Evolutionary conservation across 2,888 invertebrate species (phyloP), one percentile per base, ranked within the genome.

Genomic region (Acrobasis repandana): DNA sequence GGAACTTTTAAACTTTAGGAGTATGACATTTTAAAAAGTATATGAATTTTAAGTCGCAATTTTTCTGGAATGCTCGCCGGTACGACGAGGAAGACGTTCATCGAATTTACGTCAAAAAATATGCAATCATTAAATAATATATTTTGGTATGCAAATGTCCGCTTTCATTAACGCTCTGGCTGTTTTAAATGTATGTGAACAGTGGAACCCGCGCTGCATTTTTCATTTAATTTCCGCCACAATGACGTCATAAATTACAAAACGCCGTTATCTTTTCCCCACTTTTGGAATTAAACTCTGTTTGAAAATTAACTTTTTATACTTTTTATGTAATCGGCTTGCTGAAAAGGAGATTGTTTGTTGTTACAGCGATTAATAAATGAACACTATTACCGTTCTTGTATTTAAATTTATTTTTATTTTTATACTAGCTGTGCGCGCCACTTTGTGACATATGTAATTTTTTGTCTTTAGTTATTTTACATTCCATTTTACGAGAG

Each of bases 231-330:
- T 84, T 83, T 77, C 73, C 72, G 61, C 73, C 77, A 73, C 83
- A 85, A 85, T 83, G 85, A 81, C 77, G 75, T 72, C 82, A 80
- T 86, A 85, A 86, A 86, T 86, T 75, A 77, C 74, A 63, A 64
- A 67, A 70, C 73, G 74, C 70, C 72, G 77, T 79, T 85, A 86
- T 85, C 85, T 83, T 78, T 82, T 80, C 77, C 80, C 77, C 74
- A 77, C 75, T 82, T 82, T 80, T 74, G 69, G 81, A 83, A 79
- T 85, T 79, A 82, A 79, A 62, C 70, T 75, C 73, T 65, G 72
- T 76, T 82, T 78, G 71, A 73, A 80, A 80, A 65, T 58, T 47
- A 56, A 49, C 56, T 52, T 63, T 62, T 49, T 52, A 20, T 34
- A 33, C 47, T 16, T 47, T 36, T 49, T 20, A 33, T 48, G 34